phyloP scores from a whole-genome alignment of 2,888 invertebrate genomes.

The Beris chalybata region DNA sequence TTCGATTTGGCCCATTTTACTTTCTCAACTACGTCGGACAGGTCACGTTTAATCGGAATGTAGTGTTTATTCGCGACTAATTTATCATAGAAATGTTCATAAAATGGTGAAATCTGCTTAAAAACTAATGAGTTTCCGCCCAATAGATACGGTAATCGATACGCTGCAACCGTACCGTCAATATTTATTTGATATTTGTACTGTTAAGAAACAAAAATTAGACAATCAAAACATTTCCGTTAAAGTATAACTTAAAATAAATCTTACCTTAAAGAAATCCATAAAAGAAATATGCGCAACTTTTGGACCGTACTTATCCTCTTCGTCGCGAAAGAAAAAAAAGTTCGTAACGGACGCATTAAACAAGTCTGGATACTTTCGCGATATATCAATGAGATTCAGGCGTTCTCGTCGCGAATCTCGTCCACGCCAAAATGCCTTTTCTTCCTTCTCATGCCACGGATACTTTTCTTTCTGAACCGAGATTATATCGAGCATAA shows the following conservation, averaged over 20 bases:
- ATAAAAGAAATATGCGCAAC: slow-evolving; percentile 84
- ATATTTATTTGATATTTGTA: slow-evolving; percentile 93
- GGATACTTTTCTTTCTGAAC: slow-evolving; percentile 74
- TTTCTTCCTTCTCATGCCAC: slow-evolving; percentile 75
- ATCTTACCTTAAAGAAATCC: slow-evolving; percentile 85
- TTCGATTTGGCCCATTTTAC: slow-evolving; percentile 76
- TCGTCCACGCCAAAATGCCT: slow-evolving; percentile 89
- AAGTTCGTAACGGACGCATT: slow-evolving; percentile 94
- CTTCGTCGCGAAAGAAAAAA: slow-evolving; percentile 89
- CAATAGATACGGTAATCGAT: slow-evolving; percentile 88
- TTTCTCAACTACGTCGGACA: slow-evolving; percentile 78
- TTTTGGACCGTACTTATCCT: slow-evolving; percentile 83
- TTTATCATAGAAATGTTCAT: slow-evolving; percentile 89
- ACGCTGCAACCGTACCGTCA: slow-evolving; percentile 97
- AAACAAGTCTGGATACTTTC: slow-evolving; percentile 74
- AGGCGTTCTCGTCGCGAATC: slow-evolving; percentile 87
- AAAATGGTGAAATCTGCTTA: slow-evolving; percentile 92
- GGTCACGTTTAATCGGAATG: slow-evolving; percentile 76
- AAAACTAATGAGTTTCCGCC: slow-evolving; percentile 85
- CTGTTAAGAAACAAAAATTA: slow-evolving; percentile 59
- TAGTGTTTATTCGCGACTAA: slow-evolving; percentile 78
- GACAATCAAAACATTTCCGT: neutral
- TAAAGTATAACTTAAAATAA: neutral
- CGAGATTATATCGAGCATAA: slow-evolving; percentile 86
- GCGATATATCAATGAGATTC: slow-evolving; percentile 76